Evolutionary conservation across 2,888 invertebrate species (phyloP), one percentile per base, ranked within the genome.

Genomic region (Venusia cambrica): DNA sequence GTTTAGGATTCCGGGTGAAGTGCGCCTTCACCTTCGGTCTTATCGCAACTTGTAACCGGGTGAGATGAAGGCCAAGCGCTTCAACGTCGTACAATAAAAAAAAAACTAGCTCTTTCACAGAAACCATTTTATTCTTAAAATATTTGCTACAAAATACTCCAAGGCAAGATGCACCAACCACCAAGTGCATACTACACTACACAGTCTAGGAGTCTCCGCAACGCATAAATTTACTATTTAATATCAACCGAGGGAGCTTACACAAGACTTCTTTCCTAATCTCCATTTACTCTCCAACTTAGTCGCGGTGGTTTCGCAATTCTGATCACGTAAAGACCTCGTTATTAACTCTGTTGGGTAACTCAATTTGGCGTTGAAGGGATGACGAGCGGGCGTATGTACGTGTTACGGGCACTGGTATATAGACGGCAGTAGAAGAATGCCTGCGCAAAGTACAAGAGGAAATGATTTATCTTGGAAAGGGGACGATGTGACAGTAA

Each of bases 311-410:
- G 53, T 51, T 54, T 75, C 62, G 57, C 45, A 48, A 77, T 63
- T 73, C 77, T 34, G 57, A 48, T 57, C 77, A 78, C 77, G 77
- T 60, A 48, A 66, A 57, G 57, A 56, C 62, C 73, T 75, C 76
- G 75, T 75, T 77, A 78, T 78, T 77, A 78, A 76, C 76, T 75
- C 69, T 64, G 73, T 73, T 71, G 73, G 73, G 75, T 74, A 76
- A 78, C 77, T 77, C 77, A 76, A 76, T 77, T 77, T 76, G 62
- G 68, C 68, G 63, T 67, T 69, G 74, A 74, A 76, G 72, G 77
- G 73, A 76, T 76, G 76, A 75, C 73, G 72, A 77, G 73, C 62
- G 62, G 65, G 63, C 56, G 62, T 52, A 36, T 53, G 69, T 67
- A 76, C 75, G 76, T 77, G 74, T 71, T 70, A 69, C 67, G 56